Evolutionary conservation across 2,888 invertebrate genomes (phyloP), one percentile per base, ranked within the genome.

Genomic region (Thymelicus lineola): DNA sequence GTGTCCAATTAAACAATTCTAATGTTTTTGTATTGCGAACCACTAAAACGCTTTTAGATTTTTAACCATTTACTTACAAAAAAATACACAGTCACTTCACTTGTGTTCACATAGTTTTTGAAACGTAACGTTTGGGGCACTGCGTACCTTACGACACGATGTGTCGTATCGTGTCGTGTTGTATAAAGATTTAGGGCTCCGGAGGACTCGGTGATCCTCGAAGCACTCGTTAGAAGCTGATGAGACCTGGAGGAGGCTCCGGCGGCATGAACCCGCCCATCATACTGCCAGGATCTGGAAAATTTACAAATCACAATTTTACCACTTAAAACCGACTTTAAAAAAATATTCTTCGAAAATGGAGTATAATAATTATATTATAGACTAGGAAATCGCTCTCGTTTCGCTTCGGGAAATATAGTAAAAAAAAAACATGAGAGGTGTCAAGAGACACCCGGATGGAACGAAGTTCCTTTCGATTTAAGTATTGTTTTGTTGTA

Each of bases 221-320:
- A 7, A 14, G 50, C 46, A 48, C 38, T 17, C 58, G 59, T 20
- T 70, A 65, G 73, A 87, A 88, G 59, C 77, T 79, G 71, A 91
- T 81, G 28, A 91, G 77, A 0, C 89, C 88, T 4, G 90, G 89
- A 0, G 90, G 91, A 0, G 90, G 89, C 61, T 91, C 91, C 0
- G 90, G 87, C 0, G 90, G 88, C 83, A 91, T 85, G 79, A 91
- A 90, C 3, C 79, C 84, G 0, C 83, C 78, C 66, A 88, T 46
- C 15, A 85, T 73, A 7, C 77, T 64, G 42, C 70, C 80, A 0
- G 86, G 80, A 71, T 91, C 91, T 91, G 88, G 9, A 80, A 82
- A 60, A 42, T 42, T 28, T 2, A 28, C 28, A 28, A 28, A 28
- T 28, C 28, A 28, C 3, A 28, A 28, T 3, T 28, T 28, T 28